Percentiles rank a stretch among this genome's conserved stretches.
Evolutionary conservation across 2,888 invertebrate species (phyloP).

Genomic region (Acanthosoma haemorrhoidale): DNA sequence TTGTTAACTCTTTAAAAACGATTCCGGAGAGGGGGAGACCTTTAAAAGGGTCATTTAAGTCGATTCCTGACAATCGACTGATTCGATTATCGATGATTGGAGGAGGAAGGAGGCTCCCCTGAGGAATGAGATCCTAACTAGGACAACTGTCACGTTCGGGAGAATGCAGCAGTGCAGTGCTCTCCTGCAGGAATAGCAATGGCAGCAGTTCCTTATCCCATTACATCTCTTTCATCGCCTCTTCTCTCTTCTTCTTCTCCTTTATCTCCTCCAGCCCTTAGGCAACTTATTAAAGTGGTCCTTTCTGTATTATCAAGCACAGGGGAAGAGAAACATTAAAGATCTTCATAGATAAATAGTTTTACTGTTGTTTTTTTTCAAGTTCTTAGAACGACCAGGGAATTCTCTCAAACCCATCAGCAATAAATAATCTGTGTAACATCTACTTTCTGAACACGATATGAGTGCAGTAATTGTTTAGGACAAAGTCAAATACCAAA

Average conservation of each 20-base stretch:
- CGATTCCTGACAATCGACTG: neutral
- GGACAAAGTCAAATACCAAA: too few species aligned
- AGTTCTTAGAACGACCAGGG: too few species aligned
- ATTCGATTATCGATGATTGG: neutral
- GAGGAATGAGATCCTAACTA: neutral
- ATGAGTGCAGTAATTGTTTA: too few species aligned
- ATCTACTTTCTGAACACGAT: too few species aligned
- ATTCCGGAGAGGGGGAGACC: neutral
- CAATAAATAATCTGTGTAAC: too few species aligned
- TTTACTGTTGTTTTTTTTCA: too few species aligned
- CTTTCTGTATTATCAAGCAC: too few species aligned
- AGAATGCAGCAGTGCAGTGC: slow-evolving; percentile 8
- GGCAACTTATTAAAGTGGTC: too few species aligned
- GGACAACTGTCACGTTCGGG: neutral
- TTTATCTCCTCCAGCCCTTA: neutral
- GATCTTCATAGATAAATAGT: too few species aligned
- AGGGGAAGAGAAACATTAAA: too few species aligned
- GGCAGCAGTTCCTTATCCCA: neutral
- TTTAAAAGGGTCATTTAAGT: neutral
- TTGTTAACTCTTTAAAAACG: neutral
- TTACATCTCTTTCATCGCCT: neutral
- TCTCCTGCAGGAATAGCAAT: neutral
- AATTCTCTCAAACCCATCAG: too few species aligned
- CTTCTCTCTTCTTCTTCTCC: neutral
- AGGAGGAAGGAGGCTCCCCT: neutral